Percentiles rank a stretch among this genome's conserved stretches.
These are phyloP conservation scores for Neomicropteryx cornuta DNA, from an alignment of 1,140 invertebrate genomes.

Conservation along the genomic window DNA sequence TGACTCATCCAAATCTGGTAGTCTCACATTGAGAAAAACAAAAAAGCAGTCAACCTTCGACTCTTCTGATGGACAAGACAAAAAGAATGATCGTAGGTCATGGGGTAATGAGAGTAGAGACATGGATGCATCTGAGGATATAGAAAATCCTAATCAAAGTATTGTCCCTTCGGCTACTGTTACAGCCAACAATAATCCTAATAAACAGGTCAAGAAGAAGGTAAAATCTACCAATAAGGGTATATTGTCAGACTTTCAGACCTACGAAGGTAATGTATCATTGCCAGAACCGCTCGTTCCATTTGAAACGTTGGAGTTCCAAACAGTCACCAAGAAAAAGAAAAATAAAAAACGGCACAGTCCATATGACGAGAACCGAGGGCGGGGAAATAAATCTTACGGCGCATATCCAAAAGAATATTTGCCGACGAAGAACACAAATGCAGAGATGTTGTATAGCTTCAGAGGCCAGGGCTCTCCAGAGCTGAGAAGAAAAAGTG, in stretches of 20 bases:
- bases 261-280: slow-evolving; percentile 26
- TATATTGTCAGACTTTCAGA: slow-evolving; percentile 22
- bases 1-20: slow-evolving; percentile 27
- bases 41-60: slow-evolving; percentile 31
- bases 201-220: slow-evolving; percentile 18
- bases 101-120: slow-evolving; percentile 47
- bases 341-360: slow-evolving; percentile 51
- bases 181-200: no score
- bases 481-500: slow-evolving; percentile 31
- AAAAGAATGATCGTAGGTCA: slow-evolving; percentile 36
- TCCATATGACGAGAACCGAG: slow-evolving; percentile 23
- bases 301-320: slow-evolving; percentile 47
- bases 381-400: slow-evolving; percentile 11
- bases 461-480: slow-evolving; percentile 10
- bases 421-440: slow-evolving; percentile 7
- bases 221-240: slow-evolving; percentile 7
- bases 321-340: slow-evolving; percentile 62
- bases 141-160: no score
- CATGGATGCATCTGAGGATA: no score
- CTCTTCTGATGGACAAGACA: slow-evolving; percentile 16
- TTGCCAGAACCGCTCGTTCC: no score
- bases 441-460: slow-evolving; percentile 12
- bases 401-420: slow-evolving; percentile 8
- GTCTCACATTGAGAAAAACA: slow-evolving; percentile 25
- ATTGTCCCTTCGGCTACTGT: no score